Evolutionary conservation across 2,113 vertebrate genomes (phyloP), one percentile per base, ranked within the genome.

Genomic region (Vulpes lagopus): DNA sequence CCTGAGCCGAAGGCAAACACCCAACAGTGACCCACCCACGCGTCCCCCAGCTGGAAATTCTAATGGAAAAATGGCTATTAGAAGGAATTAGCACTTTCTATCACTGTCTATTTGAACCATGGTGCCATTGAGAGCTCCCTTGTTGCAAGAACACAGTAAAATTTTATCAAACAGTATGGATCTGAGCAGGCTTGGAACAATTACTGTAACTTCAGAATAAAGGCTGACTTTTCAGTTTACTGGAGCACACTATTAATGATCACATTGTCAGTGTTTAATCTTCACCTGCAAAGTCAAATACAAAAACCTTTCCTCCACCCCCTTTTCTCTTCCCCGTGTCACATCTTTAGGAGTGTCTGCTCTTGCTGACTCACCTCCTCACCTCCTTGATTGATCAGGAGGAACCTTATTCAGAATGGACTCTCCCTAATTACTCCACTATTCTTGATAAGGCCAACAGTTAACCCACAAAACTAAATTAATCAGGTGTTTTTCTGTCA

Each of bases 51-150:
- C 43, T 43, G 43, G 76, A 64, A 74, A 94, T 22, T 93, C n/a
- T 71, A 86, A 14, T n/a, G 53, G 43, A 35, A 80, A 27, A 94
- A 93, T 57, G 69, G 62, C 16, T 60, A 76, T 35, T 90, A 49
- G 49, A 76, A 95, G 73, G 59, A 95, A 90, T 76, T 49, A 90
- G 60, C 38, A 43, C 5, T 59, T 78, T 87, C 53, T 95, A 32
- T 17, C 53, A 32, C 2, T 20, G 5, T 83, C 8, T 90, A 14
- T 86, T 69, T 32, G 69, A 95, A 64, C 16, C 32, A 55, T 38
- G 60, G 43, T 91, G 53, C 15, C 17, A 71, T 5, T 51, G 43
- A 59, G 27, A 93, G 11, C n/a, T 32, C 43, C 17, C 43, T 32
- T 91, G 76, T 74, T 82, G 22, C 30, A 67, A 88, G 64, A 73